A percentile compares a stretch with the other conserved stretches of the same genome.
These are phyloP conservation scores for Nysson spinosus DNA, from an alignment of 2,888 invertebrate species.

Conservation along the genomic window DNA sequence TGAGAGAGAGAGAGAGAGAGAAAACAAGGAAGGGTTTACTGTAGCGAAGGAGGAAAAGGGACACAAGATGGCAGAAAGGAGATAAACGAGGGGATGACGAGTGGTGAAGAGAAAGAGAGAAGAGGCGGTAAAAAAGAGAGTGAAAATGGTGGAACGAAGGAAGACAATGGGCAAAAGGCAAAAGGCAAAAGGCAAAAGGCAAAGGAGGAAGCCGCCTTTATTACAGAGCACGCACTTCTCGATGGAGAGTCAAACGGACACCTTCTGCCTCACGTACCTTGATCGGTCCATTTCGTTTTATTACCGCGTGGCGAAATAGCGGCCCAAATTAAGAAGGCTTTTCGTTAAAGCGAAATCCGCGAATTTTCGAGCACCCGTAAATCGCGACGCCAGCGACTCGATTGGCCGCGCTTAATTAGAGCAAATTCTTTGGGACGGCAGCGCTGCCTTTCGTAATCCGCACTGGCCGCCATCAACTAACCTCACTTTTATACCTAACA, in stretches of 20 bases:
- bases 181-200: too few species aligned
- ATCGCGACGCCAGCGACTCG: slow-evolving; percentile 35
- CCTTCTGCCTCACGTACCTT: slow-evolving; percentile 61
- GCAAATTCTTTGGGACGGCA: slow-evolving; percentile 19
- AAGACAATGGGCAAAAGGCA: slow-evolving; percentile 57
- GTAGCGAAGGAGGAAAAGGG: slow-evolving; percentile 17
- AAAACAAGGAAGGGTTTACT: slow-evolving; percentile 13
- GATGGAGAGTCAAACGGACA: slow-evolving; percentile 70
- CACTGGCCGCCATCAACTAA: too few species aligned
- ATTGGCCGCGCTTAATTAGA: slow-evolving; percentile 46
- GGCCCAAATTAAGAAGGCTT: slow-evolving; percentile 54
- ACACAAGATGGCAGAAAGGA: slow-evolving; percentile 3
- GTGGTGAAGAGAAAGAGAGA: slow-evolving; percentile 35
- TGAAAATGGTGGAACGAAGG: too few species aligned
- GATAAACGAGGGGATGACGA: slow-evolving; percentile 42
- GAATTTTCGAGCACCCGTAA: slow-evolving; percentile 48
- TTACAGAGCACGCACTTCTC: slow-evolving; percentile 64
- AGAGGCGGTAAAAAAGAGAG: slow-evolving; percentile 8
- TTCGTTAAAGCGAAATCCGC: slow-evolving; percentile 53
- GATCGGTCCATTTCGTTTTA: slow-evolving; percentile 68
- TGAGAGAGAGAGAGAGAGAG: slow-evolving; percentile 1
- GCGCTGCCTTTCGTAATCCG: too few species aligned
- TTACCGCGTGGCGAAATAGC: slow-evolving; percentile 58
- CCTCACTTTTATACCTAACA: too few species aligned
- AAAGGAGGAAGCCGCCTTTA: slow-evolving; percentile 66